Evolutionary conservation across 2,797 vertebrate genomes (phyloP).

Genomic region (Gouania willdenowi): DNA sequence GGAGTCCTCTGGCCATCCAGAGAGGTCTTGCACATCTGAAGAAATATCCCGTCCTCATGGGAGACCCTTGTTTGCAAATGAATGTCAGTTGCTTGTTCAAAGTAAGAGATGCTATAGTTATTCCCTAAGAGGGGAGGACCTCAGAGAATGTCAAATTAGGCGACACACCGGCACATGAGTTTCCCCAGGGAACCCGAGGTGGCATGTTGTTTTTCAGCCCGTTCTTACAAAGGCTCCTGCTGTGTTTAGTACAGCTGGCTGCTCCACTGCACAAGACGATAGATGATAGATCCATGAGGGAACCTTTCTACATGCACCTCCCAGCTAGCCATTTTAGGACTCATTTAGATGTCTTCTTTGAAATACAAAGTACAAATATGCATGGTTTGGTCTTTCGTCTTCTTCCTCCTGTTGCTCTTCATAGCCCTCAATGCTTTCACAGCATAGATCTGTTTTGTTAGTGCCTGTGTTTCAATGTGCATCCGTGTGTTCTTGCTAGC

Average conservation of each 20-base stretch:
- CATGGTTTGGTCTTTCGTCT: slow-evolving; percentile 26
- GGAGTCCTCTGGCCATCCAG: slow-evolving; percentile 38
- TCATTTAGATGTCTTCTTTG: slow-evolving; percentile 42
- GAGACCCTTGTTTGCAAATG: slow-evolving; percentile 62
- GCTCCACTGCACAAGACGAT: slow-evolving; percentile 47
- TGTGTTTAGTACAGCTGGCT: slow-evolving; percentile 57
- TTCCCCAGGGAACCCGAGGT: slow-evolving; percentile 49
- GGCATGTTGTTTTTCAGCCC: slow-evolving; percentile 69
- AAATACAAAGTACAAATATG: slow-evolving; percentile 38
- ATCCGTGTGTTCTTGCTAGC: slow-evolving; percentile 6
- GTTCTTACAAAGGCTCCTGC: slow-evolving; percentile 53
- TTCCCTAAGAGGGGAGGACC: slow-evolving; percentile 42
- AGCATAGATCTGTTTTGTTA: slow-evolving; percentile 17
- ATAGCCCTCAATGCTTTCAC: slow-evolving; percentile 9
- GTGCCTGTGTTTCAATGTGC: slow-evolving; percentile 20
- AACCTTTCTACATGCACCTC: slow-evolving; percentile 33
- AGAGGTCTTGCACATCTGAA: slow-evolving; percentile 41
- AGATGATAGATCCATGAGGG: slow-evolving; percentile 57
- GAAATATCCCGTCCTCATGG: slow-evolving; percentile 40
- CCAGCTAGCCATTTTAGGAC: slow-evolving; percentile 51
- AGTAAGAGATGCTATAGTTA: slow-evolving; percentile 44
- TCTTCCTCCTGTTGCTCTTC: slow-evolving; percentile 14
- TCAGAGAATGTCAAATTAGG: slow-evolving; percentile 59
- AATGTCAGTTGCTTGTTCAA: slow-evolving; percentile 44
- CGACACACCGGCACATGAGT: slow-evolving; percentile 25